phyloP scores from a whole-genome alignment of 2,797 vertebrate species.

The Myiothlypis chrysogaster region DNA sequence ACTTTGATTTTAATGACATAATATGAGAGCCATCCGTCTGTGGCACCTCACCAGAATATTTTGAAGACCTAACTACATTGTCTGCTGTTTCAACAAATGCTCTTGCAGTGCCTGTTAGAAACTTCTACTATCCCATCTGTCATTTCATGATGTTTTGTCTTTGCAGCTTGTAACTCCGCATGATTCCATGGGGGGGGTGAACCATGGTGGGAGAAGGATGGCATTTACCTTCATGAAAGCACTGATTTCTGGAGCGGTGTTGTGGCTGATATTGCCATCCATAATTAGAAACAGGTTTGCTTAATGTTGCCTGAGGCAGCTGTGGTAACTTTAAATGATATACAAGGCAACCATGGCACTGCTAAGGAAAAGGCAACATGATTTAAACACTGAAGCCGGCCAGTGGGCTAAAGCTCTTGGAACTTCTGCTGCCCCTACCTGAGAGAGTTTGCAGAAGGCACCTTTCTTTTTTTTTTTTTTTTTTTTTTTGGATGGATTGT shows the following conservation, averaged over 20 bases:
- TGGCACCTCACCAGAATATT: neutral
- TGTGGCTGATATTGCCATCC: neutral
- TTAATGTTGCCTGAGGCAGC: neutral
- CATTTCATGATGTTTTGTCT: neutral
- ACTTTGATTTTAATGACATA: neutral
- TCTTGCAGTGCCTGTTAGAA: neutral
- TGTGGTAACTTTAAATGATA: neutral
- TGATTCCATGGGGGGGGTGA: neutral
- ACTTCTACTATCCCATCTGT: neutral
- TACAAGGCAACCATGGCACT: neutral
- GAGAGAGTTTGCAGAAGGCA: neutral
- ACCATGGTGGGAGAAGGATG: neutral
- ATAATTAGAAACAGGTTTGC: neutral
- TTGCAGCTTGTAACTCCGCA: neutral
- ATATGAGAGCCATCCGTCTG: neutral
- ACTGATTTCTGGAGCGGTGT: neutral
- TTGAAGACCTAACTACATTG: neutral
- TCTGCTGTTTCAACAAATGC: neutral
- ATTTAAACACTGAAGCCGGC: neutral
- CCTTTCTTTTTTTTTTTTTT: neutral
- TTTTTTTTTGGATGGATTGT: neutral
- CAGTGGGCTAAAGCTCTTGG: neutral
- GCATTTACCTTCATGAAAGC: neutral
- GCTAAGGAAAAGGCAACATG: neutral
- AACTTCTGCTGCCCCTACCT: neutral